phyloP scores from a whole-genome alignment of 2,888 invertebrate species.

The Eledone cirrhosa region DNA sequence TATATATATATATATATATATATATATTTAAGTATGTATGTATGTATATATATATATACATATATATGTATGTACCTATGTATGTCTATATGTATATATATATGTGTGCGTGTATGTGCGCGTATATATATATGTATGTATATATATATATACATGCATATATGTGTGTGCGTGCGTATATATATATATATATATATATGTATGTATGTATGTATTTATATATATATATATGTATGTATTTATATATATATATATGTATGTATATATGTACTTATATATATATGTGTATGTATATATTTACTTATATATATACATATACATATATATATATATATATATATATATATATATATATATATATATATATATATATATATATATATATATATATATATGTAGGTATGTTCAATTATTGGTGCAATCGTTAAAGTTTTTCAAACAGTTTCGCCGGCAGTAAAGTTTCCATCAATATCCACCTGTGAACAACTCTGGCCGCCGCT shows the following conservation, averaged over 20 bases:
- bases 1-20: background rate
- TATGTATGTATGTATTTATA: background rate
- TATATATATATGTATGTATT: background rate
- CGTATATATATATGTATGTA: background rate
- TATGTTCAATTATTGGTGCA: no score
- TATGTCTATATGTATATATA: background rate
- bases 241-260: background rate
- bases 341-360: no score
- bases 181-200: background rate
- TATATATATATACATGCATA: background rate
- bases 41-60: background rate
- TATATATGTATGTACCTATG: background rate
- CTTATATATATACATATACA: no score
- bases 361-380: no score
- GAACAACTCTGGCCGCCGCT: no score
- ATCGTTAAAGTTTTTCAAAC: no score
- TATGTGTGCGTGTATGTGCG: background rate
- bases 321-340: no score
- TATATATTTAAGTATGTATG: background rate
- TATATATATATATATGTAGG: no score
- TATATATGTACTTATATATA: background rate
- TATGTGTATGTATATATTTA: background rate
- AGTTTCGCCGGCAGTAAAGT: no score
- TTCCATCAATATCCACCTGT: no score
- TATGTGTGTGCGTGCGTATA: no score